Base-by-base conservation (phyloP, 53 echinoderm and acorn worm species). In the Pentamera pediparva region DNA sequence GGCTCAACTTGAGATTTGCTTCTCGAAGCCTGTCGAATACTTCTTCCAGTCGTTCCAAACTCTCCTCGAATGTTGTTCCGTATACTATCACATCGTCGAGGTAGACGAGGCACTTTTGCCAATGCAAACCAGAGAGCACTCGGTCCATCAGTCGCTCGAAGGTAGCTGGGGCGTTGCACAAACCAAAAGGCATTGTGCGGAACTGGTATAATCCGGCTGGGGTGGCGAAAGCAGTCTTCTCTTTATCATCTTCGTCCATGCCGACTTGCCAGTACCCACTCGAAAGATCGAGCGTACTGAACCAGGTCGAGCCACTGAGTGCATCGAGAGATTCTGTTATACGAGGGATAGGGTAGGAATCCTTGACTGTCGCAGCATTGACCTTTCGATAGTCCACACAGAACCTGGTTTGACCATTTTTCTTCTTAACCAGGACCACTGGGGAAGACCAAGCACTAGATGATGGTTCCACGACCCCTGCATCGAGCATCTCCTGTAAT, bases 301-400 rank as follows among this genome's bases (percentile, higher is more conserved):
- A 80, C 72, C 73, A 73, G 6, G 37, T 72, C 12, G 81, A 58
- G 9, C 73, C 81, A 29, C 20, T 12, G 8, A 80, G 60, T 4
- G 59, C n/a, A n/a, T n/a, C n/a, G n/a, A n/a, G n/a, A n/a, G 32
- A 50, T 80, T 73, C 58, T 4, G 11, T 24, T 2, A 70, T 79
- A 3, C 80, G 34, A 17, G 53, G 49, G 35, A 78, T 65, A 9
- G 80, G 80, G 28, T 79, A 53, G 1, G 70, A 48, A 25, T 79
- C 80, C 32, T 79, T 79, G 13, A 56, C 31, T 17, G 63, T 79
- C 12, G 24, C 41, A 6, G 15, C 67, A 27, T 79, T 79, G 10
- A 79, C 37, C 57, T 67, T 67, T 8, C 80, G 34, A 48, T 79
- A 79, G 43, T 79, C 80, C 1, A 79, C 57, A 36, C 80, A 79